A percentile compares a stretch with the other conserved stretches of the same genome.
These are phyloP conservation scores for Scaptomyza pallida DNA, from an alignment of 1,140 invertebrate species.

Conservation along the genomic window DNA sequence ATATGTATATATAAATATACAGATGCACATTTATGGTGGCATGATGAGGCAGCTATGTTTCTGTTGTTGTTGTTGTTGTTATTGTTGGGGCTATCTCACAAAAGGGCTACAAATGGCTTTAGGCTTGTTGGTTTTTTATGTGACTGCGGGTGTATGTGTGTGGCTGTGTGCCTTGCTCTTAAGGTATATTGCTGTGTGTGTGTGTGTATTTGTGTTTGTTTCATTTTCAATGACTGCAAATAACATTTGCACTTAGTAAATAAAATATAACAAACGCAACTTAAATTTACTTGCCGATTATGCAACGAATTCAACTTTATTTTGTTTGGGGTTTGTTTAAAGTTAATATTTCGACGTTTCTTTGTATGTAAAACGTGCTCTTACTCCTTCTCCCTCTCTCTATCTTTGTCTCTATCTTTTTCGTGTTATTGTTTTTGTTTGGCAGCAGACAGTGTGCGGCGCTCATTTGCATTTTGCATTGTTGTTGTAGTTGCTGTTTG, in stretches of 20 bases:
- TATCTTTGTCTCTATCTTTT: not conserved
- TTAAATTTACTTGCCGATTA: conserved; percentile 58
- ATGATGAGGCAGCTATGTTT: conserved; percentile 77
- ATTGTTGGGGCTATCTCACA: conserved; percentile 69
- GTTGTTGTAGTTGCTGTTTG: conserved; percentile 28
- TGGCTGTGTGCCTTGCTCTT: conserved; percentile 14
- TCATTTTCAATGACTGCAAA: conserved; percentile 82
- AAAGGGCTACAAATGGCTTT: conserved; percentile 79
- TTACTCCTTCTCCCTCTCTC: conserved; percentile 1
- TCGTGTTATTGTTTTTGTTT: conserved; percentile 24
- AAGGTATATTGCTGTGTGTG: conserved; percentile 21
- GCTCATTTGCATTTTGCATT: conserved; percentile 51
- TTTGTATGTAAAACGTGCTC: conserved; percentile 23
- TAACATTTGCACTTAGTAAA: conserved; percentile 82
- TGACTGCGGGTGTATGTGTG: conserved; percentile 27
- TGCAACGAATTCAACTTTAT: conserved; percentile 20
- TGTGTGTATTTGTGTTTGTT: conserved; percentile 67
- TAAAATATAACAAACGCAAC: conserved; percentile 78
- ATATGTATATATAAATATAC: conserved; percentile 24
- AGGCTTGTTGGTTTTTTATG: conserved; percentile 60
- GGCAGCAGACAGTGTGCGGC: conserved; percentile 21
- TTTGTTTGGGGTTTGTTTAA: conserved; percentile 25
- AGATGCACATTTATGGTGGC: conserved; percentile 71
- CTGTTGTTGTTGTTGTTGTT: too few species aligned
- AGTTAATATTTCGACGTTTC: conserved; percentile 61